phyloP scores from a whole-genome alignment of 92 coral and sea anemone species.

The Phenganax stokvisi region DNA sequence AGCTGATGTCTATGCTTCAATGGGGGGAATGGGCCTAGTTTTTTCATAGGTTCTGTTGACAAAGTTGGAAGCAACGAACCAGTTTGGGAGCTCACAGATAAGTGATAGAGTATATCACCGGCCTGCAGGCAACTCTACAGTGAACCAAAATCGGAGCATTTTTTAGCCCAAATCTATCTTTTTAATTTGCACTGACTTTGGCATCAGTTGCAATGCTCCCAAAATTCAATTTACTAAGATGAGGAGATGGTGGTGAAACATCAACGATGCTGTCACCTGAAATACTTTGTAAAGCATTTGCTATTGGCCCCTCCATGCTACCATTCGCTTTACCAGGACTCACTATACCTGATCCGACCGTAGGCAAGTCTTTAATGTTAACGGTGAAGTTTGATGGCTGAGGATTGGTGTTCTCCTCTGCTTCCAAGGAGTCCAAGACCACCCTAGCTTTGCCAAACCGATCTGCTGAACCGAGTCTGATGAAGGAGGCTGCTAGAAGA shows the following conservation, averaged over 20 bases:
- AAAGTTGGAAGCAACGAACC: neutral
- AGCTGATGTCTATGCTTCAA: slow-evolving; percentile 30
- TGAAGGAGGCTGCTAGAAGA: too few relatives aligned
- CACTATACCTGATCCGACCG: neutral
- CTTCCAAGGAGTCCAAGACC: too few relatives aligned
- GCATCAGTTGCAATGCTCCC: slow-evolving; percentile 36
- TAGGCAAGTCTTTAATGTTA: too few relatives aligned
- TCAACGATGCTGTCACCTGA: slow-evolving; percentile 31
- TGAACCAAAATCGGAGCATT: slow-evolving; percentile 33
- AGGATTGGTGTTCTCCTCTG: too few relatives aligned
- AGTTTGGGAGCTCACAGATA: neutral
- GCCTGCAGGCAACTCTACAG: neutral
- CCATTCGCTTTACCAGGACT: slow-evolving; percentile 26
- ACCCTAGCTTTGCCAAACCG: too few relatives aligned
- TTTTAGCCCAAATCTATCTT: slow-evolving; percentile 6
- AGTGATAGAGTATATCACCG: neutral
- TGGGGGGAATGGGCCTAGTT: slow-evolving; percentile 26
- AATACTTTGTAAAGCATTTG: slow-evolving; percentile 31
- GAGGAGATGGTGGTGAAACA: neutral
- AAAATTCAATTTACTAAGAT: slow-evolving; percentile 12
- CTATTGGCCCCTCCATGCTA: slow-evolving; percentile 47
- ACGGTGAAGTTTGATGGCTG: too few relatives aligned
- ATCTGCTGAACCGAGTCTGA: too few relatives aligned
- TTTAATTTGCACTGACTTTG: neutral
- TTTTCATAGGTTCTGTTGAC: slow-evolving; percentile 40